These are phyloP conservation scores for Drosophila mauritiana DNA, from an alignment of 1,140 invertebrate genomes.

Conservation along the genomic window DNA sequence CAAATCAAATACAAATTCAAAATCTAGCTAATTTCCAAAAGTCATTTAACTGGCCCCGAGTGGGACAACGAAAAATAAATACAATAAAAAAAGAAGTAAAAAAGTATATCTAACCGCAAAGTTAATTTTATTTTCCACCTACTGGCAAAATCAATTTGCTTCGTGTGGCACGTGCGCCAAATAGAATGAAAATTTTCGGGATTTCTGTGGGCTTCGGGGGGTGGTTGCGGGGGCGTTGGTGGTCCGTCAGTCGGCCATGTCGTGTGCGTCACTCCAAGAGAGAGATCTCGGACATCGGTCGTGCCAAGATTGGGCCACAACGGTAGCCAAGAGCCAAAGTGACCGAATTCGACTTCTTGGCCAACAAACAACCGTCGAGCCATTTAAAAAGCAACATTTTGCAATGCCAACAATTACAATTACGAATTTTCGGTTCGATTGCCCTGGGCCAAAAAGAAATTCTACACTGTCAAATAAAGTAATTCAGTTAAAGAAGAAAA, in stretches of 20 bases:
- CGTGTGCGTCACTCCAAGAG: conserved; percentile 74
- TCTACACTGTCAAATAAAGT: conserved; percentile 18
- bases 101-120: conserved; percentile 58
- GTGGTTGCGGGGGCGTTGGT: conserved; percentile 25
- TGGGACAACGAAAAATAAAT: conserved; percentile 54
- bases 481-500: not conserved
- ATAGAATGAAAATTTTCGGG: conserved; percentile 75
- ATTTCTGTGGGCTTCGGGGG: conserved; percentile 3
- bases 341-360: conserved; percentile 23
- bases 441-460: conserved; percentile 49
- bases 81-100: conserved; percentile 4
- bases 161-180: conserved; percentile 83
- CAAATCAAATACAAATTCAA: conserved; percentile 82
- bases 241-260: conserved; percentile 62
- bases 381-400: conserved; percentile 78
- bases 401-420: conserved; percentile 76
- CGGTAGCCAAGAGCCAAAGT: conserved; percentile 68
- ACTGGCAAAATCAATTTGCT: conserved; percentile 84
- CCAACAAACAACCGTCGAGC: conserved; percentile 33
- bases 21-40: conserved; percentile 79
- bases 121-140: conserved; percentile 84
- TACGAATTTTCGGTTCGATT: conserved; percentile 70
- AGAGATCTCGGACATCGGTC: conserved; percentile 63
- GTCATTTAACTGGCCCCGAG: conserved; percentile 71
- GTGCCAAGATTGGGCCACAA: conserved; percentile 73